Conservation (phyloP, 2,888 invertebrate genomes). For the Mylabris sibirica region DNA sequence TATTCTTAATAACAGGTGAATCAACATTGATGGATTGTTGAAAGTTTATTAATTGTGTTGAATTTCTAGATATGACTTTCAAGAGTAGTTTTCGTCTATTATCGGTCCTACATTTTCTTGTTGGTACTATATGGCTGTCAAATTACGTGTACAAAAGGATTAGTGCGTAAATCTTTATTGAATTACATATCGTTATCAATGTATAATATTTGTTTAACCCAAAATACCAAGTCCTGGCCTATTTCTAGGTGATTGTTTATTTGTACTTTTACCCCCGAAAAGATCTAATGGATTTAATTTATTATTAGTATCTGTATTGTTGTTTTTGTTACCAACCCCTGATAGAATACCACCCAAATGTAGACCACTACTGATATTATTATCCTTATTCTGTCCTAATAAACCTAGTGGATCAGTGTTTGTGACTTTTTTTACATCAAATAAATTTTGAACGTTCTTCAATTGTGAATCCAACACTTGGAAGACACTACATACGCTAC, state of each 20-base stretch:
- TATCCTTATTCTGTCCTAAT: background rate
- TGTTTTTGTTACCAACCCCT: background rate
- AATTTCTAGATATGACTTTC: conserved; percentile 51
- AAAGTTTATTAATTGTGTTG: conserved; percentile 13
- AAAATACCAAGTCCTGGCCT: conserved; percentile 1
- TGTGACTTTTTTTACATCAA: conserved; percentile 17
- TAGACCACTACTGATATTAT: background rate
- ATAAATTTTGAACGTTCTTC: conserved; percentile 31
- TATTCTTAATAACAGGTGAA: conserved; percentile 54
- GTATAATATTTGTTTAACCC: background rate
- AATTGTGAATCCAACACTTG: conserved; percentile 46
- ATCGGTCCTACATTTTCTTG: conserved; percentile 56
- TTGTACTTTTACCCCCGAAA: background rate
- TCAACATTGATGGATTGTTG: conserved; percentile 12
- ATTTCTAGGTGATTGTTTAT: background rate
- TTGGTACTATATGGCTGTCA: conserved; percentile 55
- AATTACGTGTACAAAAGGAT: conserved; percentile 55
- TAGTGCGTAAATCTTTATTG: conserved; percentile 29
- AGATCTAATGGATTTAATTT: conserved; percentile 3
- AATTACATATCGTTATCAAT: conserved; percentile 12
- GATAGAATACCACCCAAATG: conserved; percentile 21
- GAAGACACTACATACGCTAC: conserved; percentile 63
- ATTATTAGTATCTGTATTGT: background rate
- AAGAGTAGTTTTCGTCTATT: conserved; percentile 54
- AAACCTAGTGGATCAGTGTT: background rate